A percentile compares a stretch with the other conserved stretches of the same genome.
Evolutionary conservation across 2,113 vertebrate species (phyloP).

Genomic region (Tyto alba): DNA sequence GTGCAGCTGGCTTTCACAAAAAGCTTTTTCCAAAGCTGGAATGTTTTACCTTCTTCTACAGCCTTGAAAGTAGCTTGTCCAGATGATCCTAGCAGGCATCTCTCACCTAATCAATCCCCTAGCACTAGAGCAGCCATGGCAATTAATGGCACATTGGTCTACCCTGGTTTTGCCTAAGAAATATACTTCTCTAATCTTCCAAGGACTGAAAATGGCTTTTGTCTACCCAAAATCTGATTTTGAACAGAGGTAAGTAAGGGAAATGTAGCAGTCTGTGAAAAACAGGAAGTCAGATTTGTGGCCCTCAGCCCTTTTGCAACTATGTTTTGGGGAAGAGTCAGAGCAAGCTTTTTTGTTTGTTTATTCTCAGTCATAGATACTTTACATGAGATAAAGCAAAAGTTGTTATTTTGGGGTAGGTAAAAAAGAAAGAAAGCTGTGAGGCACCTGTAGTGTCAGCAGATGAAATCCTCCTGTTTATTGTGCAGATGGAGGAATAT

Average conservation of each 20-base stretch:
- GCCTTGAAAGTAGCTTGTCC: background rate
- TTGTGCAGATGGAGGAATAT: background rate
- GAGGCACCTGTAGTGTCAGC: background rate
- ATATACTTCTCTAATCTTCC: background rate
- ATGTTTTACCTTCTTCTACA: background rate
- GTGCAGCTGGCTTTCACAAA: background rate
- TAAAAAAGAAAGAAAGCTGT: background rate
- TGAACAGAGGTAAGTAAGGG: background rate
- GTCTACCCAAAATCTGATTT: background rate
- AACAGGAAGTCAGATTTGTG: background rate
- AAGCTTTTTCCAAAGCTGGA: background rate
- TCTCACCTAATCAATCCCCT: constrained; percentile 10
- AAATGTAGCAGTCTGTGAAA: background rate
- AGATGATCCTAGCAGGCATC: background rate
- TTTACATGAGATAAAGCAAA: background rate
- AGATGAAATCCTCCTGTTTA: constrained; percentile 24
- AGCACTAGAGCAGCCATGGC: background rate
- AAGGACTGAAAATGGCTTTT: background rate
- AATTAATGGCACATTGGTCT: background rate
- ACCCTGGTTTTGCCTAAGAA: background rate
- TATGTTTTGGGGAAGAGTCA: background rate
- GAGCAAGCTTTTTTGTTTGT: background rate
- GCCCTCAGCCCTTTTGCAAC: background rate
- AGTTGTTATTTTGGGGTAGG: background rate
- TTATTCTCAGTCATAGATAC: background rate